Conservation (phyloP, 2,113 vertebrate species). For the Cromileptes altivelis region DNA sequence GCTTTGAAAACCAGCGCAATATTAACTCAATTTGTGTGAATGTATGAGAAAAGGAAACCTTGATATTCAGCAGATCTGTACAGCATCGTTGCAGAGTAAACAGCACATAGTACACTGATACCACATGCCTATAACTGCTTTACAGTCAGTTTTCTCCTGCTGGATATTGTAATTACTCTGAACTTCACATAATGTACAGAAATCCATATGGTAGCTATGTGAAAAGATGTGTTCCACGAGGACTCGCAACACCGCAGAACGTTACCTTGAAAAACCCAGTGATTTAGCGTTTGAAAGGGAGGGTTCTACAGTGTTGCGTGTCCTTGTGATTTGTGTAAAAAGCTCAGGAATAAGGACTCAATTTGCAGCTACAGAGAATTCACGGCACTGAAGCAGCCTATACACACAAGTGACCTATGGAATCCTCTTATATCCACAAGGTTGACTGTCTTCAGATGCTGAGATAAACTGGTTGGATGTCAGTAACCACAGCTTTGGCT, state of each 20-base stretch:
- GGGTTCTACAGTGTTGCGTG: background rate
- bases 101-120: too few species aligned
- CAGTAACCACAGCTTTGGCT: background rate
- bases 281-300: background rate
- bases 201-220: background rate
- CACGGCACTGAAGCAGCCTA: background rate
- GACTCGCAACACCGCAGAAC: too few species aligned
- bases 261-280: too few species aligned
- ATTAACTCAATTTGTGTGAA: slow-evolving; percentile 1
- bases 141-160: background rate
- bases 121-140: background rate
- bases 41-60: background rate
- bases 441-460: background rate
- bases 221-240: background rate
- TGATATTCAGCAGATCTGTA: background rate
- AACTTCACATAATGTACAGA: background rate
- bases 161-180: background rate
- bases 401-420: background rate
- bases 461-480: background rate
- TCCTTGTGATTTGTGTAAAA: background rate
- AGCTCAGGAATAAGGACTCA: background rate
- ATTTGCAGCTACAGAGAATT: background rate
- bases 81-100: background rate
- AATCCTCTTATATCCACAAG: background rate
- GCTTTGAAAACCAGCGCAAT: slow-evolving; percentile 2